Evolutionary conservation across 2,797 vertebrate genomes (phyloP).

Genomic region (Okamejei kenojei): DNA sequence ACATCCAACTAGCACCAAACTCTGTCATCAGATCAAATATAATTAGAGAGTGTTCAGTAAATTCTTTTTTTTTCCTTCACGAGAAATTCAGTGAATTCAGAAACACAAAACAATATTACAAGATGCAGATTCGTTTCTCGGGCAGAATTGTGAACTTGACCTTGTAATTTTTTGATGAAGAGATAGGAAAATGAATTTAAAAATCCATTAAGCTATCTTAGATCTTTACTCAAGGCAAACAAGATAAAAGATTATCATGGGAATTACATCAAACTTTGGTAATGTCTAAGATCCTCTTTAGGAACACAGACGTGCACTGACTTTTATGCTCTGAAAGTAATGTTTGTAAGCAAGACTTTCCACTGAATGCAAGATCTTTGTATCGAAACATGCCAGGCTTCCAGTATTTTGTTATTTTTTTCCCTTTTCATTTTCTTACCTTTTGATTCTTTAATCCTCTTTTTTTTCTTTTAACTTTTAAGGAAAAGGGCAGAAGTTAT

Average conservation of each 20-base stretch:
- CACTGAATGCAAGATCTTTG: neutral
- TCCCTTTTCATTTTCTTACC: neutral
- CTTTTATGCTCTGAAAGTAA: neutral
- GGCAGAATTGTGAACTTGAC: neutral
- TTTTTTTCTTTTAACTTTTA: conserved; percentile 22
- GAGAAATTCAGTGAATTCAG: neutral
- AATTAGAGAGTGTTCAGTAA: neutral
- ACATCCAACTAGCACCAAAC: neutral
- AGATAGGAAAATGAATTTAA: neutral
- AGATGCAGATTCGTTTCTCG: neutral
- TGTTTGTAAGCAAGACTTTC: neutral
- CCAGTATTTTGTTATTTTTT: neutral
- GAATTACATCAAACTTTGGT: neutral
- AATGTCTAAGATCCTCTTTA: neutral
- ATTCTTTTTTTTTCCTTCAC: neutral
- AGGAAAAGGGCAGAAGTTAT: conserved; percentile 13
- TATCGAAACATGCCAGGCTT: neutral
- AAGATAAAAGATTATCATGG: neutral
- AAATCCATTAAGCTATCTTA: neutral
- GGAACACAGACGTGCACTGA: neutral
- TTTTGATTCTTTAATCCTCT: neutral
- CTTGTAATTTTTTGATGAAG: neutral
- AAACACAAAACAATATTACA: neutral
- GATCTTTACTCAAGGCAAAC: neutral
- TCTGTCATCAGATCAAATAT: neutral